Percentiles rank a stretch among this genome's conserved stretches.
phyloP scores from a whole-genome alignment of 1,140 invertebrate genomes.

The Aphis craccivora region DNA sequence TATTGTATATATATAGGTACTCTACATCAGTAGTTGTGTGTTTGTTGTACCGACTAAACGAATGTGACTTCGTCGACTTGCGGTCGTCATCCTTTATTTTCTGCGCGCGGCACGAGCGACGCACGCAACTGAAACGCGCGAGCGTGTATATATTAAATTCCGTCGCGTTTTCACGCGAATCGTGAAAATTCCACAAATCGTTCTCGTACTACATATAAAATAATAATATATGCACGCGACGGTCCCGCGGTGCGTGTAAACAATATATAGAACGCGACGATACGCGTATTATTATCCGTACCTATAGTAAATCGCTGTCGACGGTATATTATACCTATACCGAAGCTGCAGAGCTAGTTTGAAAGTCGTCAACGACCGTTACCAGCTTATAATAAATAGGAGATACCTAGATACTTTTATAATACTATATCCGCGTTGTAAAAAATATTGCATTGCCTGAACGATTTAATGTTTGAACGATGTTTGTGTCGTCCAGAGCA shows the following conservation, averaged over 20 bases:
- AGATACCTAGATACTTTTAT: not conserved
- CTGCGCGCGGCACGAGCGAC: not conserved
- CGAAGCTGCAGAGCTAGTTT: not conserved
- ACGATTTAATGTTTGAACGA: no score
- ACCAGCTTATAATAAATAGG: not conserved
- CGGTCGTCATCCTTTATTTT: not conserved
- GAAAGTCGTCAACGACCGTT: not conserved
- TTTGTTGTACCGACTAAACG: not conserved
- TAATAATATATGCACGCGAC: conserved; percentile 24
- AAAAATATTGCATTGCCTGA: no score
- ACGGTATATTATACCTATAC: not conserved
- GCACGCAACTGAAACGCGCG: not conserved
- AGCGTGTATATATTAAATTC: not conserved
- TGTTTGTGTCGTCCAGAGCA: no score
- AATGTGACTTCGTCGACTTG: not conserved
- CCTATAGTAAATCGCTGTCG: not conserved
- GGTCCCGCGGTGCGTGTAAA: not conserved
- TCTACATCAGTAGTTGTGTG: not conserved
- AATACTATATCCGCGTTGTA: not conserved
- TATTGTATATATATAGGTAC: not conserved
- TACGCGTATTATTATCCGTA: not conserved
- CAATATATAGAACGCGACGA: not conserved
- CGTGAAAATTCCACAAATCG: conserved; percentile 33
- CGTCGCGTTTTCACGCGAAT: conserved; percentile 23
- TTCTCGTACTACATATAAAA: not conserved